Base-by-base conservation (phyloP, 2,888 invertebrate genomes). In the Agrochola circellaris region DNA sequence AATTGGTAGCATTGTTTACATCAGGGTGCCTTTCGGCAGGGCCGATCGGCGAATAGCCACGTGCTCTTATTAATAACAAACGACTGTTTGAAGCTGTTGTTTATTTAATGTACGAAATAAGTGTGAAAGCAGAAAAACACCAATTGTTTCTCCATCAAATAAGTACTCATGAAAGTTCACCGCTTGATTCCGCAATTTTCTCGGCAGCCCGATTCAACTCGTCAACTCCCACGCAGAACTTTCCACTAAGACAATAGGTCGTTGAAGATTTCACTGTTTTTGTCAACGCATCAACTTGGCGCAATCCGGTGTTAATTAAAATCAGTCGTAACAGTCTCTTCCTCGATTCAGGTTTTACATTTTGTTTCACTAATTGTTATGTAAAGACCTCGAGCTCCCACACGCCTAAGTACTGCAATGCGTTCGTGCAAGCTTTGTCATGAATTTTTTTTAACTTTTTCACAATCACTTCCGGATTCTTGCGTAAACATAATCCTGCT, bases 211-310 rank as follows among this genome's bases (percentile, higher is more conserved):
- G 91, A 90, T 92, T 92, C 87, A 89, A 88, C 89, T 87, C 84
- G 88, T 89, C 89, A 89, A 88, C 92, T 95, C 96, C 93, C 96
- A 96, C 95, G 93, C 89, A 87, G 85, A 93, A 95, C 95, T 96
- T 95, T 95, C 94, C 92, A 93, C 87, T 80, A 86, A 93, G 90
- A 96, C 96, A 96, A 96, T 96, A 84, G 94, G 87, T 93, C 91
- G 93, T 95, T 94, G 91, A 88, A 91, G 94, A 94, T 96, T 96
- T 96, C 96, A 95, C 96, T 95, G 94, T 95, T 96, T 96, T 96
- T 96, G 95, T 95, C 95, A 95, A 93, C 90, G 86, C 90, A 90
- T 87, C 85, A 88, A 88, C 90, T 89, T 87, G 90, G 90, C 89
- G 75, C 87, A 88, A 91, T 89, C 90, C 89, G 86, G 89, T 89